Evolutionary conservation across 2,888 invertebrate species (phyloP).

Genomic region (Erebia ligea): DNA sequence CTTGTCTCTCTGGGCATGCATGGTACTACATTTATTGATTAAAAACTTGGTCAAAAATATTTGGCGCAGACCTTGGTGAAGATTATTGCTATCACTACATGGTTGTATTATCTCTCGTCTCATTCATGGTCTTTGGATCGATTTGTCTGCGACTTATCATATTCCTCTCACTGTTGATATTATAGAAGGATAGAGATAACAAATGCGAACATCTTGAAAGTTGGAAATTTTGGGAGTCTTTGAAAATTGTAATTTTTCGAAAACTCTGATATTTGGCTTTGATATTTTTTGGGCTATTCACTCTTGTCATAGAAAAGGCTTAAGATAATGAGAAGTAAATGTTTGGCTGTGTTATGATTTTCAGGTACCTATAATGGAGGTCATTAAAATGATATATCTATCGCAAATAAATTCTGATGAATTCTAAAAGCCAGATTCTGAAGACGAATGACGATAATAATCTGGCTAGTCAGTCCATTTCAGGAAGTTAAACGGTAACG

Average conservation of each 20-base stretch:
- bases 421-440: neutral
- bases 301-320: neutral
- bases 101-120: neutral
- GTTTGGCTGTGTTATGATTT: neutral
- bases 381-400: neutral
- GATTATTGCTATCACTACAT: slow-evolving; percentile 8
- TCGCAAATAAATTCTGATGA: neutral
- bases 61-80: neutral
- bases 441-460: neutral
- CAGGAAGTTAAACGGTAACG: neutral
- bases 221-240: slow-evolving; percentile 5
- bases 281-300: neutral
- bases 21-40: slow-evolving; percentile 33
- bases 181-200: neutral
- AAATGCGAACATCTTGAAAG: neutral
- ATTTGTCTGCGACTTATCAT: slow-evolving; percentile 36
- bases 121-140: slow-evolving; percentile 20
- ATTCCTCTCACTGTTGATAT: slow-evolving; percentile 26
- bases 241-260: neutral
- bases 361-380: neutral
- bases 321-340: neutral
- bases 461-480: neutral
- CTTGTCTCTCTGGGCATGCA: slow-evolving; percentile 43
- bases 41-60: slow-evolving; percentile 22
- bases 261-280: neutral